Percentiles rank a stretch among this genome's conserved stretches.
Conservation (phyloP, 2,888 invertebrate species). For the Cephus pulcher region DNA sequence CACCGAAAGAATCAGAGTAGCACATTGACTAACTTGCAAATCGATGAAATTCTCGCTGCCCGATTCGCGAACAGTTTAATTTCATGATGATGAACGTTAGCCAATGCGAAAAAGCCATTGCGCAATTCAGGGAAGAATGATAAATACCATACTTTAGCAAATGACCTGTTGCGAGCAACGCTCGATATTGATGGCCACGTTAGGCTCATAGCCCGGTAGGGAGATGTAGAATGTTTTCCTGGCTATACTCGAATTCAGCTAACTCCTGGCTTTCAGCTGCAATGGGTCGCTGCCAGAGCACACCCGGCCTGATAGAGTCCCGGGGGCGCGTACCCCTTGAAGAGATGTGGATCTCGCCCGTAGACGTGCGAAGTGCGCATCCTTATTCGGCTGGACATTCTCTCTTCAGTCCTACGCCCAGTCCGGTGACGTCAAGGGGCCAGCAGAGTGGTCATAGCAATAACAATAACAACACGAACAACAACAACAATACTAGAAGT, state of each 20-base stretch:
- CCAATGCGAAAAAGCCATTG: neutral
- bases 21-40: neutral
- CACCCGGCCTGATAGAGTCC: slow-evolving; percentile 95
- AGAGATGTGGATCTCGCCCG: slow-evolving; percentile 81
- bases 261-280: slow-evolving; percentile 74
- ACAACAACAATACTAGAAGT: slow-evolving; percentile 41
- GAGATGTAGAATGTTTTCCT: neutral
- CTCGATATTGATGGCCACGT: neutral
- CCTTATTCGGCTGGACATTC: slow-evolving; percentile 53
- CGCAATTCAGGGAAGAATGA: neutral
- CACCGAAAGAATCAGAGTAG: neutral
- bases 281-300: slow-evolving; percentile 95
- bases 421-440: slow-evolving; percentile 51
- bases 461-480: slow-evolving; percentile 30
- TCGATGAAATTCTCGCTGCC: neutral
- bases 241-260: neutral
- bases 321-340: slow-evolving; percentile 89
- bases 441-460: slow-evolving; percentile 33
- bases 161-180: neutral
- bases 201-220: neutral
- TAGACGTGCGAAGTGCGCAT: slow-evolving; percentile 58
- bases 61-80: neutral
- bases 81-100: neutral
- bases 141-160: neutral
- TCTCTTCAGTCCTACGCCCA: slow-evolving; percentile 60